Evolutionary conservation across 2,797 vertebrate species (phyloP).

Genomic region (Hipposideros larvatus): DNA sequence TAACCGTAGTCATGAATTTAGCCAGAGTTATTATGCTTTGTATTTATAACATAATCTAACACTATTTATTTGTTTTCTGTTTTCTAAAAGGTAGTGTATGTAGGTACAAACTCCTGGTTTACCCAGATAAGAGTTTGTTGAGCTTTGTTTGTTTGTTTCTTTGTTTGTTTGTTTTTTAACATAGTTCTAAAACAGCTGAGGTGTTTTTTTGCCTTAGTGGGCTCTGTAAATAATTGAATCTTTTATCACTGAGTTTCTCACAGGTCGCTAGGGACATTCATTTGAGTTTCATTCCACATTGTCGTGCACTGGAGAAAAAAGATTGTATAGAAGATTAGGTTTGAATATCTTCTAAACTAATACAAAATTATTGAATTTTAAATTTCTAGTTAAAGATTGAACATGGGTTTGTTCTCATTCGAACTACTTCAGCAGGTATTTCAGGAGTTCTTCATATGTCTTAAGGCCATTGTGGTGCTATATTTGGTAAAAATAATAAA

Average conservation of each 20-base stretch:
- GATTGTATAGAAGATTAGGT: background rate
- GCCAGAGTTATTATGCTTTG: background rate
- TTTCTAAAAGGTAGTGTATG: background rate
- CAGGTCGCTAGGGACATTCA: background rate
- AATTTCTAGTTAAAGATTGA: slow-evolving; percentile 33
- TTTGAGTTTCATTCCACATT: background rate
- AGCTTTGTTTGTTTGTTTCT: background rate
- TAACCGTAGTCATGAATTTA: background rate
- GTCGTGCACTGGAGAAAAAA: background rate
- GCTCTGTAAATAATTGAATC: background rate
- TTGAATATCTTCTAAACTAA: slow-evolving; percentile 7
- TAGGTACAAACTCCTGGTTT: background rate
- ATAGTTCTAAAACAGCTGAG: background rate
- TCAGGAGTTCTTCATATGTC: slow-evolving; percentile 2
- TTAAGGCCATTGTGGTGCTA: background rate
- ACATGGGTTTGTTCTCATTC: slow-evolving; percentile 5
- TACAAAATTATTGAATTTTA: slow-evolving; percentile 29
- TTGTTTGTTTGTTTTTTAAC: slow-evolving; percentile 10
- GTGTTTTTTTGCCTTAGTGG: background rate
- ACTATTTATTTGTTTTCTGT: background rate
- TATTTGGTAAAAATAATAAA: slow-evolving; percentile 6
- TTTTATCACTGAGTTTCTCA: slow-evolving; percentile 15
- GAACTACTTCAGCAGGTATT: slow-evolving; percentile 6
- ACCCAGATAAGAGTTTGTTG: background rate
- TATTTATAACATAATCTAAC: background rate